These are phyloP conservation scores for Eugnorisma glareosa DNA, from an alignment of 2,888 invertebrate species.

Conservation along the genomic window DNA sequence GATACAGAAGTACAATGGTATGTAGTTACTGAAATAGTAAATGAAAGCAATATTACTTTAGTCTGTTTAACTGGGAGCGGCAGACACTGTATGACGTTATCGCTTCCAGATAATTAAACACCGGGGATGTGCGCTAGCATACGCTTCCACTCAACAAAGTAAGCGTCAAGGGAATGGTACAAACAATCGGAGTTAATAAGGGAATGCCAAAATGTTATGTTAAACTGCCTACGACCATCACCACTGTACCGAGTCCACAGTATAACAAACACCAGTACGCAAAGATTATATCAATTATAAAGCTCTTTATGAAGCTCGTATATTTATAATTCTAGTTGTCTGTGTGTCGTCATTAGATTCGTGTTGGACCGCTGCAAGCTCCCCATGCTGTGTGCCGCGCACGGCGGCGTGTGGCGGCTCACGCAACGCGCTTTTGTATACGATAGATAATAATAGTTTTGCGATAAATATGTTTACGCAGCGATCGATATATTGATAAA, in stretches of 20 bases:
- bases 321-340: constrained; percentile 57
- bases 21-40: constrained; percentile 59
- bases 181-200: constrained; percentile 51
- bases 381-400: constrained; percentile 39
- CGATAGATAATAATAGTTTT: constrained; percentile 68
- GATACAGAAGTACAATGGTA: constrained; percentile 60
- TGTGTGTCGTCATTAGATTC: constrained; percentile 64
- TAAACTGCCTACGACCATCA: constrained; percentile 63
- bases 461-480: constrained; percentile 64
- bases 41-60: constrained; percentile 60
- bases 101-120: constrained; percentile 9
- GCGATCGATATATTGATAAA: constrained; percentile 57
- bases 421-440: constrained; percentile 69
- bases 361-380: constrained; percentile 71
- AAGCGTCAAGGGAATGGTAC: constrained; percentile 48
- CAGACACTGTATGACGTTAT: not conserved
- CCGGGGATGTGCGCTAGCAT: constrained; percentile 8
- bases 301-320: constrained; percentile 53
- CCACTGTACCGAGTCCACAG: constrained; percentile 58
- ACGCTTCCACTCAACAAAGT: constrained; percentile 29
- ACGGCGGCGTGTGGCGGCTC: constrained; percentile 20
- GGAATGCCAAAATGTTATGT: constrained; percentile 61
- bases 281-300: constrained; percentile 66
- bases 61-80: constrained; percentile 35
- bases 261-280: constrained; percentile 52